phyloP scores from a whole-genome alignment of 2,113 vertebrate genomes.

The Dasyurus viverrinus region DNA sequence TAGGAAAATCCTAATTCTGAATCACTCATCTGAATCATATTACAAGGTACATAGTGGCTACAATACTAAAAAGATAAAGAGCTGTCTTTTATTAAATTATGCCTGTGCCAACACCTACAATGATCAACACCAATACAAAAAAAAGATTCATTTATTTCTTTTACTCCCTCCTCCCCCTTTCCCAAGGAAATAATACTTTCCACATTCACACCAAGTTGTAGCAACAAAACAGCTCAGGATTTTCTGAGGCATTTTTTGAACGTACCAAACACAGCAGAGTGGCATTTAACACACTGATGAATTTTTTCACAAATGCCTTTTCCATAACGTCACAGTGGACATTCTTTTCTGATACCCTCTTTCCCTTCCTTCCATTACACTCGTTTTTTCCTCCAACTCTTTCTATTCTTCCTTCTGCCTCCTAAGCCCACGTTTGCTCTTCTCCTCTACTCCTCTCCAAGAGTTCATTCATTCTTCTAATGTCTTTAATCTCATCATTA shows the following conservation, averaged over 20 bases:
- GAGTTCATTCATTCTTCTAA: neutral
- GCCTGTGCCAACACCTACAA: slow-evolving; percentile 28
- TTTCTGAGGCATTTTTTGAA: neutral
- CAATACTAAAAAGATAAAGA: slow-evolving; percentile 37
- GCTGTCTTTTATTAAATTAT: slow-evolving; percentile 26
- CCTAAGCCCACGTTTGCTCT: neutral
- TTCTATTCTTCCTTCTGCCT: neutral
- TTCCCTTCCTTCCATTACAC: neutral
- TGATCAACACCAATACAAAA: slow-evolving; percentile 41
- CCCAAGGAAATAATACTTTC: slow-evolving; percentile 27
- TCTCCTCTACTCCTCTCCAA: neutral
- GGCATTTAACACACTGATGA: neutral
- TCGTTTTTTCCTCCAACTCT: neutral
- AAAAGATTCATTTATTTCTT: neutral
- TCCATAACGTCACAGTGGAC: neutral
- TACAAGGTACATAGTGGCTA: slow-evolving; percentile 37
- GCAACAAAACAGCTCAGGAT: neutral
- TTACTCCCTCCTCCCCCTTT: neutral
- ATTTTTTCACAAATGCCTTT: neutral
- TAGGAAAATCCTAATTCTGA: neutral
- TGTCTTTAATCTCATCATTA: neutral
- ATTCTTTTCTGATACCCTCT: neutral
- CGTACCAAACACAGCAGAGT: neutral
- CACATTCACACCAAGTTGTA: slow-evolving; percentile 34
- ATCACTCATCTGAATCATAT: slow-evolving; percentile 37